Evolutionary conservation across 2,113 vertebrate genomes (phyloP), one percentile per base, ranked within the genome.

Genomic region (Esox niger): DNA sequence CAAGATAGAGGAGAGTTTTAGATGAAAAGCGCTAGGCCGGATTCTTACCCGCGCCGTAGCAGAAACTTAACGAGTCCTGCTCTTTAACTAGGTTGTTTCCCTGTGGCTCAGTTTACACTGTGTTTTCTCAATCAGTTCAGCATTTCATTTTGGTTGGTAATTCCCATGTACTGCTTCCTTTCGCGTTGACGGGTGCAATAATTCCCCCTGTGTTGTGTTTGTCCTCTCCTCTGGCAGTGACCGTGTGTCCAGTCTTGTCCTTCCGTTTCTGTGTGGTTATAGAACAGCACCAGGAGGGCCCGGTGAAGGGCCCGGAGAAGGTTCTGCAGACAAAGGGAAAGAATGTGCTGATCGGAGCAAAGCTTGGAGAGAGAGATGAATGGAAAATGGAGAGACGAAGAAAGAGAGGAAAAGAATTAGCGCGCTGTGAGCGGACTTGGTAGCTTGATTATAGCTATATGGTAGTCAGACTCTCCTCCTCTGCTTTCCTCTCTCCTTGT

Each of bases 321-420:
- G 68, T 79, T 76, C 66, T 75, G 80, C 80, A 84, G 77, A 86
- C 79, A 82, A 86, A 87, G 79, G 79, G 74, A 71, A 79, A 77
- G 73, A 83, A 87, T 87, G 76, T 87, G 86, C 86, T 89, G 88
- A 91, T 79, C 76, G 60, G 78, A 60, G 69, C 70, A 72, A 66
- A 46, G 23, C 17, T 26, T 58, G 68, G 70, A 33, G 20, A 55
- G 64, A 57, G 32, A 47, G 68, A 54, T 23, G 62, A 58, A 62
- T 64, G 58, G 68, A 68, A n/a, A n/a, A n/a, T n/a, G n/a, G n/a
- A n/a, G n/a, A n/a, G n/a, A n/a, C n/a, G n/a, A n/a, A n/a, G n/a
- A n/a, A 64, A 69, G 80, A 52, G 32, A 38, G 26, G 47, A 11
- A 29, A 30, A 46, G 9, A 23, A 21, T 10, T 26, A 52, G 49